Base-by-base conservation (phyloP, 2,888 invertebrate genomes). In the Limulus polyphemus region DNA sequence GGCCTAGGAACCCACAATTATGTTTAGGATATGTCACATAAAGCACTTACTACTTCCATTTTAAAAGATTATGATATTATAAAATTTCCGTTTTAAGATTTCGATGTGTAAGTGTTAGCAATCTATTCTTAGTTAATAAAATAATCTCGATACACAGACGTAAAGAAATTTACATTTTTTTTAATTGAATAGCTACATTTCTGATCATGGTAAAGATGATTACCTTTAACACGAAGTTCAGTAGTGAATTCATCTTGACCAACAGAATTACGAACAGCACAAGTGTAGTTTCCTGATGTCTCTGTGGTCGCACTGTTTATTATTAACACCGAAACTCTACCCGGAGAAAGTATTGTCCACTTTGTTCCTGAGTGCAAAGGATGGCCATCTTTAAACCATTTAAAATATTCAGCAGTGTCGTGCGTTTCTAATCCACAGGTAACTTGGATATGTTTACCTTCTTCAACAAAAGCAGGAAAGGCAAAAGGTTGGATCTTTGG, bases 171-270 rank as follows among this genome's bases (percentile, higher is more conserved):
- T 32, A n/a, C 32, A 32, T 7, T 32, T 32, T 32, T 32, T 32
- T 7, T 32, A n/a, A 32, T 32, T 32, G 32, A 32, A 32, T 32
- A 32, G n/a, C 32, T 32, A 32, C 32, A 32, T 32, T 32, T 32
- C 3, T 32, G 3, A 32, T 32, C 32, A 32, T 32, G 32, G 32
- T 32, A 32, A 32, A 32, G 32, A 2, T 32, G 5, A 46, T 60
- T 62, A 65, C 67, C 67, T 65, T 61, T 60, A 0, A 67, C 62
- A n/a, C n/a, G 52, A 16, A 67, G 50, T 3, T 55, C 49, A 4
- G 67, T 59, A 9, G 62, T 59, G 47, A 59, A 56, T 10, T 50
- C 63, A 49, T 62, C 56, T 16, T 50, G 57, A 14, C 67, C 67
- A 50, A 56, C 11, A 9, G 46, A 10, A 58, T 62, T 67, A 13